Conservation (phyloP, 1,140 invertebrate genomes). For the Pogonognathellus flavescens region DNA sequence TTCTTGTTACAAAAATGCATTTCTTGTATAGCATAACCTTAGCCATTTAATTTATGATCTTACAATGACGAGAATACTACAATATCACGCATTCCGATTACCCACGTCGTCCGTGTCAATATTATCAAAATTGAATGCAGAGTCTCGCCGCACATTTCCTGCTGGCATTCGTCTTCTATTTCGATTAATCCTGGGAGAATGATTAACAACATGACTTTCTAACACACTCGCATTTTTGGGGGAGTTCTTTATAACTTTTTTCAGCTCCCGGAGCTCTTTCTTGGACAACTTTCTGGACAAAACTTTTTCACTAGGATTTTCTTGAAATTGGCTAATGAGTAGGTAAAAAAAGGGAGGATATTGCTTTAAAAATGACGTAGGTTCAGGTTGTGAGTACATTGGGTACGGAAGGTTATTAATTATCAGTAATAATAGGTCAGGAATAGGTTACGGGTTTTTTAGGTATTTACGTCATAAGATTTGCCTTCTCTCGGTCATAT, state of each 20-base stretch:
- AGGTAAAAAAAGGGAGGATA: background rate
- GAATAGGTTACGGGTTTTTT: background rate
- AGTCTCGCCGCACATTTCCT: slow-evolving; percentile 20
- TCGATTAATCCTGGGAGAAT: background rate
- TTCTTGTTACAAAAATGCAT: too few relatives aligned
- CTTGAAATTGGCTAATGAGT: background rate
- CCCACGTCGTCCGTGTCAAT: background rate
- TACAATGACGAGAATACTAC: background rate
- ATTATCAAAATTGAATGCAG: slow-evolving; percentile 8
- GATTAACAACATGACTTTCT: background rate
- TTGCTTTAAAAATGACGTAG: too few relatives aligned
- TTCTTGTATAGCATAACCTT: background rate
- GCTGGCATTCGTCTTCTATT: background rate
- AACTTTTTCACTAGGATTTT: slow-evolving; percentile 18
- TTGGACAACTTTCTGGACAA: slow-evolving; percentile 23
- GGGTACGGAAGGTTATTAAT: background rate
- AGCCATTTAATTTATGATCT: slow-evolving; percentile 14
- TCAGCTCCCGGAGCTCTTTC: background rate
- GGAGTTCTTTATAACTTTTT: background rate
- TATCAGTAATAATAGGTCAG: background rate
- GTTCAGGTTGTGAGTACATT: too few relatives aligned
- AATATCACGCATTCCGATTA: too few relatives aligned
- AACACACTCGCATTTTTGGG: background rate
- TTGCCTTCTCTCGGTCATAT: slow-evolving; percentile 58
- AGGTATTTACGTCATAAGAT: slow-evolving; percentile 51